Base-by-base conservation (phyloP, 2,888 invertebrate genomes). In the Syrphus vitripennis region DNA sequence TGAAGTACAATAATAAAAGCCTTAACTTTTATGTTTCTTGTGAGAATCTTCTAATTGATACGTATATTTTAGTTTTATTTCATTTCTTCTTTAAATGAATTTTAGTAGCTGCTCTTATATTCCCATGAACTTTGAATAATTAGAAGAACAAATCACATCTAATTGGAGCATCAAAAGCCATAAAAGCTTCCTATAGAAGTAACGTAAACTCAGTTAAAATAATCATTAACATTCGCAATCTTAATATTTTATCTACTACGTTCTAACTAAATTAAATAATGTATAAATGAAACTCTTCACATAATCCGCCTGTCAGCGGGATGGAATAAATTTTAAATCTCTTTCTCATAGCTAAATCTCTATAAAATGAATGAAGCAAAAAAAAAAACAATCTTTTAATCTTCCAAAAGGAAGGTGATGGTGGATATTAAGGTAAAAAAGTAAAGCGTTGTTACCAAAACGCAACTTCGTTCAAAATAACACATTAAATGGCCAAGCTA, bases 381-480 rank as follows among this genome's bases (percentile, higher is more conserved):
- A 61, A 69, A 77, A 50, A 37, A 21, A 53, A 57, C 42, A 71
- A 57, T 63, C 42, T 50, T 84, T 63, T 77, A 82, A 78, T 77
- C 82, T 70, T 42, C n/a, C 61, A 78, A 69, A 82, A 50, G 53
- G 67, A 81, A 84, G 76, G 80, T 59, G n/a, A n/a, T n/a, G n/a
- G n/a, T n/a, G n/a, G n/a, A n/a, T n/a, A 34, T 34, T 21, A 59
- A 21, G 19, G 37, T 48, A 50, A 31, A 57, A 65, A 59, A 65
- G 71, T 37, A n/a, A n/a, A 74, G 76, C 86, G 72, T 72, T 72
- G 67, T 84, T 81, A 71, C 48, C 45, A 69, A 40, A 77, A 67
- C 77, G 86, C 77, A 70, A 74, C 72, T 72, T 82, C 86, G 82
- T 86, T 61, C 77, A 72, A 82, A 74, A 81, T 80, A 76, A 84